Percentiles rank a stretch among this genome's conserved stretches.
Evolutionary conservation across 1,140 invertebrate species (phyloP).

Genomic region (Helicoverpa zea): DNA sequence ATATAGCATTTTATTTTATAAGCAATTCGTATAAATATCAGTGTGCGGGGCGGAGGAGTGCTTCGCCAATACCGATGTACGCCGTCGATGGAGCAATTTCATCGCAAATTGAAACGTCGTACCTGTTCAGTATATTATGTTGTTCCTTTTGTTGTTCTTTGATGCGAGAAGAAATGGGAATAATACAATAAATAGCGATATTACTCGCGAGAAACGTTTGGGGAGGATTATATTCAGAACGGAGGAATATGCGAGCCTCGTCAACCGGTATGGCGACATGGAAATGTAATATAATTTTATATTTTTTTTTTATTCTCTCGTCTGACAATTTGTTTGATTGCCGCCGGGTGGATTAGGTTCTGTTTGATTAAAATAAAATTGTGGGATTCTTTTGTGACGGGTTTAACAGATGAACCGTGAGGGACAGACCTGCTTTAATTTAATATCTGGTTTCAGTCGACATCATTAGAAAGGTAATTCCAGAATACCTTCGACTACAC

Average conservation of each 20-base stretch:
- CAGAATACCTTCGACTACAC: no score
- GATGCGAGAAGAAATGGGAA: constrained; percentile 65
- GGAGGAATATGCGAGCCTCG: constrained; percentile 31
- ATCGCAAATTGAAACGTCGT: constrained; percentile 55
- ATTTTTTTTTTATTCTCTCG: constrained; percentile 23
- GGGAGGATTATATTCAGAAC: constrained; percentile 41
- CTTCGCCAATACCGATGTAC: constrained; percentile 47
- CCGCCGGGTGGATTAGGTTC: constrained; percentile 14
- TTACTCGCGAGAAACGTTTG: constrained; percentile 49
- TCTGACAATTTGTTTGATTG: constrained; percentile 24
- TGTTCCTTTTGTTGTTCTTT: constrained; percentile 63
- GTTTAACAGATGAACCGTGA: neutral
- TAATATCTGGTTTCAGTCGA: neutral
- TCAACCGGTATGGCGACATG: constrained; percentile 13
- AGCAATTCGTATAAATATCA: constrained; percentile 47
- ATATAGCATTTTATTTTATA: constrained; percentile 47
- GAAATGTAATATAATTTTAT: constrained; percentile 37
- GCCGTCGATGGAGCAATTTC: constrained; percentile 52
- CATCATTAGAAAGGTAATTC: neutral
- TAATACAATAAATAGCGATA: constrained; percentile 66
- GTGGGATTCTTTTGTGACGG: neutral
- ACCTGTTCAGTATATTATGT: constrained; percentile 47
- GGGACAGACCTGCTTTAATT: neutral
- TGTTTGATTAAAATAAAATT: constrained; percentile 42
- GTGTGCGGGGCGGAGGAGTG: constrained; percentile 5